Conservation (phyloP, 2,113 vertebrate species). For the Orycteropus afer region DNA sequence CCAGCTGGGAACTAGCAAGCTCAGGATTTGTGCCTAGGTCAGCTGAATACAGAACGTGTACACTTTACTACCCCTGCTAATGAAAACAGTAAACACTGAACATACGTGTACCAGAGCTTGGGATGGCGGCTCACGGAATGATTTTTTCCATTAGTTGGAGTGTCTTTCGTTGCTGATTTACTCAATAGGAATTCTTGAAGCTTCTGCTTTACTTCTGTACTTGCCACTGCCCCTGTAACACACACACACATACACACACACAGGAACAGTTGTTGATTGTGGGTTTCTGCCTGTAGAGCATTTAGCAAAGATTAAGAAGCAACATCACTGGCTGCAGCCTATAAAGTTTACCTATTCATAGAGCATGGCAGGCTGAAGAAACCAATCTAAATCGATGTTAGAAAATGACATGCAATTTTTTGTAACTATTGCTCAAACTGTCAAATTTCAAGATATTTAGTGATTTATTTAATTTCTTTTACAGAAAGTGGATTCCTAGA, state of each 20-base stretch:
- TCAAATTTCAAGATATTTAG: conserved; percentile 50
- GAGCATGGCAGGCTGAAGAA: conserved; percentile 44
- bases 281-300: not conserved
- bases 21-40: not conserved
- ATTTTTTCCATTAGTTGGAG: conserved; percentile 89
- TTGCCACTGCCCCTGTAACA: conserved; percentile 96
- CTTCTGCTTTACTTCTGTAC: conserved; percentile 99
- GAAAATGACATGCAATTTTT: conserved; percentile 26
- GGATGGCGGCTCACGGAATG: conserved; percentile 93
- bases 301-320: conserved; percentile 22
- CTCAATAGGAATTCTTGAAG: conserved; percentile 99
- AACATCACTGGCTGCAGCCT: not conserved
- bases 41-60: not conserved
- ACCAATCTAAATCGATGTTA: conserved; percentile 48
- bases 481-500: conserved; percentile 35
- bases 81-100: conserved; percentile 78
- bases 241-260: conserved; percentile 61
- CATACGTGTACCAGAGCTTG: conserved; percentile 98
- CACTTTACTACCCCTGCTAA: conserved; percentile 15
- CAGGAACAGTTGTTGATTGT: conserved; percentile 10
- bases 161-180: conserved; percentile 96
- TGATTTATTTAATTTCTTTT: conserved; percentile 57
- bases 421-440: conserved; percentile 7
- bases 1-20: not conserved
- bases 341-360: conserved; percentile 38